Conservation (phyloP, 1,140 invertebrate genomes). For the Diploscapter pachys region DNA sequence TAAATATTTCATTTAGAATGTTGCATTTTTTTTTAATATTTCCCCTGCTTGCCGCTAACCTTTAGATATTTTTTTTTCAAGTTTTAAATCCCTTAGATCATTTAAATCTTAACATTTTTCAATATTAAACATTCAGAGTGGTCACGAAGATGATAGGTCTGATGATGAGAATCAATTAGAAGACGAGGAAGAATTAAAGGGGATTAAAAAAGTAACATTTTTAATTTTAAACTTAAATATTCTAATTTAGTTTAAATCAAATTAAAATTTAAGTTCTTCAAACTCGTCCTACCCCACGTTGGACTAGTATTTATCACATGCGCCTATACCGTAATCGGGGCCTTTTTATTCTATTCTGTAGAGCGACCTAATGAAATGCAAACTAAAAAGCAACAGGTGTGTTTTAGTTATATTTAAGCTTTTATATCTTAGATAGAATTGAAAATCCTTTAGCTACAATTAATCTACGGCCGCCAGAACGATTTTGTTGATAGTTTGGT, state of each 20-base stretch:
- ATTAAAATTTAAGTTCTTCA: constrained; percentile 48
- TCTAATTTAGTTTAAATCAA: background rate
- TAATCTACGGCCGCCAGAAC: constrained; percentile 49
- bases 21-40: too few relatives aligned
- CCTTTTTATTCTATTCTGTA: constrained; percentile 52
- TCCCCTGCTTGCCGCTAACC: constrained; percentile 22
- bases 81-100: too few relatives aligned
- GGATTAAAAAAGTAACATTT: constrained; percentile 41
- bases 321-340: constrained; percentile 54
- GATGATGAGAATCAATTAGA: constrained; percentile 43
- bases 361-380: constrained; percentile 52
- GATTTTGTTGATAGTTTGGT: constrained; percentile 50
- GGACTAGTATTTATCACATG: constrained; percentile 55
- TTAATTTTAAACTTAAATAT: background rate
- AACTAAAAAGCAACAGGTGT: constrained; percentile 50
- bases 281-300: constrained; percentile 57
- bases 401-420: background rate
- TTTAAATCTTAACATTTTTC: too few relatives aligned
- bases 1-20: too few relatives aligned
- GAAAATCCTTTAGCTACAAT: background rate
- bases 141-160: constrained; percentile 32
- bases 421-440: too few relatives aligned
- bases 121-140: constrained; percentile 11
- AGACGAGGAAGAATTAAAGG: constrained; percentile 44
- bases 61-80: background rate